A percentile compares a stretch with the other conserved stretches of the same genome.
Conservation (phyloP, 2,797 vertebrate species). For the Odontamblyopus rebecca region DNA sequence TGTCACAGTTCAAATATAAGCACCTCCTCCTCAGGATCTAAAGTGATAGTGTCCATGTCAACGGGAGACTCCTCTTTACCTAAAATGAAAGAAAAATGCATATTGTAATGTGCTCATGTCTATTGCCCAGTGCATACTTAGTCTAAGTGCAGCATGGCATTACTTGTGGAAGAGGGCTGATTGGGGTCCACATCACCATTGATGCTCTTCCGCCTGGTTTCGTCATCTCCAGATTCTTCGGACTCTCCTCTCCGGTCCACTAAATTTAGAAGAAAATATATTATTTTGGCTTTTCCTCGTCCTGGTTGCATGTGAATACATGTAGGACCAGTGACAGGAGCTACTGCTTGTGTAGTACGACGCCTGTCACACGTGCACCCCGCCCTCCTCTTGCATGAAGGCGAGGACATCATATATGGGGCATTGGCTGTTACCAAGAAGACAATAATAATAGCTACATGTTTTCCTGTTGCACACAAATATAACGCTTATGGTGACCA, state of each 20-base stretch:
- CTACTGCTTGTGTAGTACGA: slow-evolving; percentile 10
- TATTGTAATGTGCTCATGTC: neutral
- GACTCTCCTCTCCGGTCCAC: slow-evolving; percentile 93
- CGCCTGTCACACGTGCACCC: neutral
- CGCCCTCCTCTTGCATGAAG: neutral
- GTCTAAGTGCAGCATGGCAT: neutral
- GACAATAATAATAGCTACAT: neutral
- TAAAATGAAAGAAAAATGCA: slow-evolving; percentile 31
- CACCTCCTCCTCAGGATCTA: slow-evolving; percentile 95
- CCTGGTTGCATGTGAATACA: no score
- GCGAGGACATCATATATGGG: neutral
- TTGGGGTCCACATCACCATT: slow-evolving; percentile 83
- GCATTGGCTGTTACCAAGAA: neutral
- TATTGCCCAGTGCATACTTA: neutral
- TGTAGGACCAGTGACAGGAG: slow-evolving; percentile 3
- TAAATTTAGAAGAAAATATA: slow-evolving; percentile 57
- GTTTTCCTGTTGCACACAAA: neutral
- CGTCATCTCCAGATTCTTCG: slow-evolving; percentile 96
- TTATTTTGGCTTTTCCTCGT: neutral
- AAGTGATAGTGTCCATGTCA: slow-evolving; percentile 94
- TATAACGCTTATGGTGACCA: neutral
- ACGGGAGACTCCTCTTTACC: slow-evolving; percentile 90
- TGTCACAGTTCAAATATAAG: neutral
- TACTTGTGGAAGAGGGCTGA: slow-evolving; percentile 70
- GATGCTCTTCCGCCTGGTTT: slow-evolving; percentile 83